Evolutionary conservation across 2,113 vertebrate genomes (phyloP), one percentile per base, ranked within the genome.

Genomic region (Pagrus major): DNA sequence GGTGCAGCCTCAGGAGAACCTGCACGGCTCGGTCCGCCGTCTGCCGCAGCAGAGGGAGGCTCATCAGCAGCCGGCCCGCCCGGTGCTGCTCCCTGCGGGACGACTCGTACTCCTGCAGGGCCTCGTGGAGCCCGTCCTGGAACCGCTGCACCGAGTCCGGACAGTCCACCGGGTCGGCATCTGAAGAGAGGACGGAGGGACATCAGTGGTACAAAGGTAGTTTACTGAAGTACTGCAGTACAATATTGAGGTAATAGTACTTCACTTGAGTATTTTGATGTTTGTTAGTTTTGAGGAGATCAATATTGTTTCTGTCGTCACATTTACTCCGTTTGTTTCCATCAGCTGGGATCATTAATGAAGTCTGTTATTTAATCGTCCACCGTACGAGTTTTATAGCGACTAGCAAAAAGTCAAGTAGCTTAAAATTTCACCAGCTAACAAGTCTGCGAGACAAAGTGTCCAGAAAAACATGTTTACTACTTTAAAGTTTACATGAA

Each of bases 1-100:
- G 78, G 82, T 93, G 93, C 74, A 94, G 80, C 14, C 79, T 58
- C 15, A 90, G 81, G 64, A 95, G 77, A 14, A 56, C 58, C 60
- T 86, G 67, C 8, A 82, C 89, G 1, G 91, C 93, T 0, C 78
- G 78, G 65, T 80, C 83, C 3, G 94, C 94, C 0, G 92, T 91
- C 88, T 95, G 94, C 0, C 95, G 63, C 67, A 95, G 94, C 72
- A 95, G 89, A 0, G 95, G 95, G 18, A 95, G 91, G 25, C 85
- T 95, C 95, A 95, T 94, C 6, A 95, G 92, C 71, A 95, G 88
- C 0, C 89, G 86, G 0, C 95, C 95, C 0, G 80, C 88, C 0
- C 95, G 78, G 41, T 33, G 92, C 69, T 83, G 91, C 76, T 42
- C 90, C 20, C 46, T 64, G 61, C 42, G 74, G 59, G 27, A 79